A percentile compares a stretch with the other conserved stretches of the same genome.
These are phyloP conservation scores for Rhinichthys osculus DNA, from an alignment of 2,797 vertebrate genomes.

Conservation along the genomic window DNA sequence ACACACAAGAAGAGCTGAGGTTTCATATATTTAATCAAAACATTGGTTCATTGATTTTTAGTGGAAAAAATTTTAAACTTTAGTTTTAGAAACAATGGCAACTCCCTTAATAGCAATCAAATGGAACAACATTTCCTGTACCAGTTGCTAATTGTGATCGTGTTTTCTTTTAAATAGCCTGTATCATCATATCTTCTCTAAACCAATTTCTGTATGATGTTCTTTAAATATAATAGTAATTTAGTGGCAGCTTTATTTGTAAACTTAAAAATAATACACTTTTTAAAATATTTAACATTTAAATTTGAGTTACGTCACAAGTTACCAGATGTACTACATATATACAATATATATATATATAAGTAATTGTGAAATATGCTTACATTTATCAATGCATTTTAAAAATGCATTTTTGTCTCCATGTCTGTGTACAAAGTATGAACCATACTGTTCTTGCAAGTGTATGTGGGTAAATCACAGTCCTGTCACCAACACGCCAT, in stretches of 20 bases:
- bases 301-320: neutral
- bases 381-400: neutral
- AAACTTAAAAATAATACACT: neutral
- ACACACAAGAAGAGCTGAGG: neutral
- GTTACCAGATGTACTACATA: neutral
- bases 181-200: neutral
- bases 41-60: neutral
- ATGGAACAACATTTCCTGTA: neutral
- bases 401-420: neutral
- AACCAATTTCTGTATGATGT: neutral
- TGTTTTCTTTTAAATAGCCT: neutral
- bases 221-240: neutral
- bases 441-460: neutral
- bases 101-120: neutral
- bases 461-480: neutral
- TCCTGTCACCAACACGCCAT: constrained; percentile 3
- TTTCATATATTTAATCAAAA: neutral
- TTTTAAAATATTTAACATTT: neutral
- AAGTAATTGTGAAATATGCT: neutral
- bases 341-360: neutral
- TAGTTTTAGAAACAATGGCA: neutral
- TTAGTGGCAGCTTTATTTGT: neutral
- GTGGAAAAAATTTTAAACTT: neutral
- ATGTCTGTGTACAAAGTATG: neutral
- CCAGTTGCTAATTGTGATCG: neutral